A percentile compares a stretch with the other conserved stretches of the same genome.
These are phyloP conservation scores for Platyscapa corneri DNA, from an alignment of 1,140 invertebrate genomes.

Conservation along the genomic window DNA sequence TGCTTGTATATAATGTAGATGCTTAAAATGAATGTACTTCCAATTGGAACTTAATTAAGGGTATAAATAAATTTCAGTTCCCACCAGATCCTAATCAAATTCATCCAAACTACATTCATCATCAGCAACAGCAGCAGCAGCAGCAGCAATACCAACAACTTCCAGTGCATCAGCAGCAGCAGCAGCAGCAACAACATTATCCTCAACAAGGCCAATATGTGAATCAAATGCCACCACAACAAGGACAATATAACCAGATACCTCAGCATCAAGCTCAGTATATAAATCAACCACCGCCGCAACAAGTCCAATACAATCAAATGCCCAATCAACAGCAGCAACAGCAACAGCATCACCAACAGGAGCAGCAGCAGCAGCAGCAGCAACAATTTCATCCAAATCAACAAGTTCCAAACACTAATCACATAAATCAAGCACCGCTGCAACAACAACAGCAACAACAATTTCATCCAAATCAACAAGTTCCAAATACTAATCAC, in stretches of 20 bases:
- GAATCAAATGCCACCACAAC: not conserved
- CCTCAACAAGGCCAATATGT: conserved; percentile 44
- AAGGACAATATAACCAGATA: conserved; percentile 51
- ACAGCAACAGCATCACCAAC: too few relatives aligned
- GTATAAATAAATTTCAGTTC: conserved; percentile 35
- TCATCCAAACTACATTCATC: conserved; percentile 18
- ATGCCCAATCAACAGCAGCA: conserved; percentile 55
- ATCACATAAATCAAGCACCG: conserved; percentile 48
- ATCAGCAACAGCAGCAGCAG: not conserved
- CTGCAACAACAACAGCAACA: conserved; percentile 30
- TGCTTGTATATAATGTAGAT: not conserved
- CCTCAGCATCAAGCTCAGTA: conserved; percentile 33
- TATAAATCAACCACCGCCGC: not conserved
- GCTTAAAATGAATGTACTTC: not conserved
- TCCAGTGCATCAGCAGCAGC: conserved; percentile 32
- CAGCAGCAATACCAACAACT: not conserved
- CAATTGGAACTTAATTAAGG: not conserved
- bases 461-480: conserved; percentile 52
- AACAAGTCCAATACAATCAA: conserved; percentile 43
- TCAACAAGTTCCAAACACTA: conserved; percentile 31
- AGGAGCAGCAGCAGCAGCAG: too few relatives aligned
- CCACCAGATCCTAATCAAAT: conserved; percentile 32
- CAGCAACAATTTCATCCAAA: conserved; percentile 44
- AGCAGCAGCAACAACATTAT: conserved; percentile 34
- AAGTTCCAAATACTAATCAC: not conserved